phyloP scores from a whole-genome alignment of 2,888 invertebrate genomes.

The Arrhopalites spinosus region DNA sequence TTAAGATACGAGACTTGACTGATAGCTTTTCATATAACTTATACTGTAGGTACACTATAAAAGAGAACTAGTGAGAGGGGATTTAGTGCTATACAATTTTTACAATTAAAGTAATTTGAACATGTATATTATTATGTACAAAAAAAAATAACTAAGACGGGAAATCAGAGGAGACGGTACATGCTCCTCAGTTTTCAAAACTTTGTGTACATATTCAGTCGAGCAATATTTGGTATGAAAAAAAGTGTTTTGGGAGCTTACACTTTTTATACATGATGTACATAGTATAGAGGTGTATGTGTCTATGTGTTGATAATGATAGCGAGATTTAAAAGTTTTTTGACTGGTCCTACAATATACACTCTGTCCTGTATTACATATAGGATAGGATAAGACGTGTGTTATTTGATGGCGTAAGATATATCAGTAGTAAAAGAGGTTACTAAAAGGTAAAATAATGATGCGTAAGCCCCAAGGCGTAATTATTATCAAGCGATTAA shows the following conservation, averaged over 20 bases:
- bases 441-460: constrained; percentile 23
- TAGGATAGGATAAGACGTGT: neutral
- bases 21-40: too few species aligned
- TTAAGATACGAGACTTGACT: constrained; percentile 1
- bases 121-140: neutral
- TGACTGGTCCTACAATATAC: neutral
- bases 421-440: neutral
- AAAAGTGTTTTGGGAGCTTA: neutral
- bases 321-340: neutral
- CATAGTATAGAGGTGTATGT: too few species aligned
- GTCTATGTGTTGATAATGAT: too few species aligned
- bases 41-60: too few species aligned
- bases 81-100: neutral
- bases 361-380: neutral
- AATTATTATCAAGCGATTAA: constrained; percentile 36
- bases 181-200: too few species aligned
- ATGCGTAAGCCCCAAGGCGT: constrained; percentile 16
- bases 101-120: neutral
- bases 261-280: too few species aligned
- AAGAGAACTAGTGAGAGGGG: too few species aligned
- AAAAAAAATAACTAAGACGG: neutral
- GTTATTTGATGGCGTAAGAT: constrained; percentile 27
- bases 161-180: neutral
- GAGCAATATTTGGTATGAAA: neutral
- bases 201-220: neutral